Percentiles rank a stretch among this genome's conserved stretches.
Conservation (phyloP, 2,797 vertebrate genomes). For the Channallabes apus region DNA sequence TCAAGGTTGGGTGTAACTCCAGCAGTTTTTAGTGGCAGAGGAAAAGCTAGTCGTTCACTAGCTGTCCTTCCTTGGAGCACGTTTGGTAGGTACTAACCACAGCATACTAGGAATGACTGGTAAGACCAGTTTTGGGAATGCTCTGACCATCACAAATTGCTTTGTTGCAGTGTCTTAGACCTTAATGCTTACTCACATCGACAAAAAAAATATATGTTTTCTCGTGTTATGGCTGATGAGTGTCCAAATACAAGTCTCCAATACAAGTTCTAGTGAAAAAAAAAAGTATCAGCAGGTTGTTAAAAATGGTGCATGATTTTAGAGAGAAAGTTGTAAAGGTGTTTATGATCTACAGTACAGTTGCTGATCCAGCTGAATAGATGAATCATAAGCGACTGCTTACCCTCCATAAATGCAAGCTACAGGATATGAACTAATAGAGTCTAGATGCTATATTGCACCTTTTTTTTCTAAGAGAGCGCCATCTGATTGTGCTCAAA, state of each 20-base stretch:
- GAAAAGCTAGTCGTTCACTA: too few species aligned
- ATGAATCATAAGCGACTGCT: not conserved
- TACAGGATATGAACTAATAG: not conserved
- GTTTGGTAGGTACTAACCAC: too few species aligned
- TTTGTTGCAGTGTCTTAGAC: too few species aligned
- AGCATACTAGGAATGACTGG: too few species aligned
- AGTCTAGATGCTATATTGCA: conserved; percentile 8
- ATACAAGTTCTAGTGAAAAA: too few species aligned
- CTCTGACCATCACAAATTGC: too few species aligned
- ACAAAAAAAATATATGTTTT: too few species aligned
- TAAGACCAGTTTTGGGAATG: too few species aligned
- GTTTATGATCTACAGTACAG: not conserved
- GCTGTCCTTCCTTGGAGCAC: not conserved
- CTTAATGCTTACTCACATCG: too few species aligned
- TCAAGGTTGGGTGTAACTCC: too few species aligned
- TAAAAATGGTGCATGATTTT: not conserved
- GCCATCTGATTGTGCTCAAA: not conserved
- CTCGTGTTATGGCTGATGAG: too few species aligned
- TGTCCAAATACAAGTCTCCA: not conserved
- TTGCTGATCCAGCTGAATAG: not conserved
- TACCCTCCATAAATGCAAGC: not conserved
- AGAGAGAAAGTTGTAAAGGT: not conserved
- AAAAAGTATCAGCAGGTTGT: not conserved
- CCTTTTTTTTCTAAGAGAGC: not conserved
- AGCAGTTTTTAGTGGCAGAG: too few species aligned